These are phyloP conservation scores for Macropus fuliginosus DNA, from an alignment of 2,797 vertebrate genomes.

Conservation along the genomic window DNA sequence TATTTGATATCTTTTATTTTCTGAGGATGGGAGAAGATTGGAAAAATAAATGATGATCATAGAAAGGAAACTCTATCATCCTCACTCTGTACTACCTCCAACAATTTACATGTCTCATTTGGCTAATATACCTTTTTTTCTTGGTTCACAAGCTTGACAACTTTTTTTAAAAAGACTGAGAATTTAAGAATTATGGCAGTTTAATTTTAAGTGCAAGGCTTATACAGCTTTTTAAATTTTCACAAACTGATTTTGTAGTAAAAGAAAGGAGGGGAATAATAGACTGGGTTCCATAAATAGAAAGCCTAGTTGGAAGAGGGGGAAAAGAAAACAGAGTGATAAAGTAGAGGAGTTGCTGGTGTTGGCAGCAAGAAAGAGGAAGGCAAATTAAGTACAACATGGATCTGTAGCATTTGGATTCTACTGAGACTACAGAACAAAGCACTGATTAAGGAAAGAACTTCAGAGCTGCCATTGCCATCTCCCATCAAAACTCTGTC, in stretches of 20 bases:
- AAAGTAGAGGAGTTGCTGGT: background rate
- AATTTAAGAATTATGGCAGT: background rate
- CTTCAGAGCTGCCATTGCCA: background rate
- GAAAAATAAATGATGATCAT: background rate
- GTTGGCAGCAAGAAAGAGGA: background rate
- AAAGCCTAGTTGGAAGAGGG: background rate
- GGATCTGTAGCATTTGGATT: background rate
- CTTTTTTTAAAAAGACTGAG: background rate
- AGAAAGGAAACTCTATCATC: background rate
- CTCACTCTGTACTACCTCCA: background rate
- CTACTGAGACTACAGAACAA: background rate
- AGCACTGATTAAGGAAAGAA: background rate
- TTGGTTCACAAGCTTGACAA: background rate
- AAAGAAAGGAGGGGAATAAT: constrained; percentile 4
- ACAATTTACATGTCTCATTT: background rate
- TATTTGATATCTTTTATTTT: background rate
- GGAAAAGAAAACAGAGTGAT: background rate
- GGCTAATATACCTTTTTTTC: background rate
- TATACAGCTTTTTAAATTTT: background rate
- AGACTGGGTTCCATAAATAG: background rate
- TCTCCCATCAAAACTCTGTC: background rate
- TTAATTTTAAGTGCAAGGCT: background rate
- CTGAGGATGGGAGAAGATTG: background rate
- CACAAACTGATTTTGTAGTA: constrained; percentile 13
- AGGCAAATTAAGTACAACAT: background rate